Evolutionary conservation across 2,888 invertebrate species (phyloP).

Genomic region (Sphinx pinastri): DNA sequence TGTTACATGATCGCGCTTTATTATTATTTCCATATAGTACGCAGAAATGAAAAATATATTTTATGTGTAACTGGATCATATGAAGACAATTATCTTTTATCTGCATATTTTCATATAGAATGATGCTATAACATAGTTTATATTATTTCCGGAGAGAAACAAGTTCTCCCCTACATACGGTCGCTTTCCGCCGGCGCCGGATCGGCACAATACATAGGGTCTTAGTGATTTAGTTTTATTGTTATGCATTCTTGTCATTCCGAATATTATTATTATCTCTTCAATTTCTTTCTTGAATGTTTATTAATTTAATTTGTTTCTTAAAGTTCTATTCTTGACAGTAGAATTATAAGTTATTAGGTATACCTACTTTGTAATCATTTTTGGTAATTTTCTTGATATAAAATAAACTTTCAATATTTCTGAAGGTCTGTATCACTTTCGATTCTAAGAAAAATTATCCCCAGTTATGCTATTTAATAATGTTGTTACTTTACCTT

Average conservation of each 20-base stretch:
- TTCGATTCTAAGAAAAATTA: conserved; percentile 39
- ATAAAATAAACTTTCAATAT: background rate
- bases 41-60: too few species aligned
- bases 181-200: conserved; percentile 82
- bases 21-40: background rate
- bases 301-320: background rate
- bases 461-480: conserved; percentile 49
- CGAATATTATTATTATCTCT: conserved; percentile 51
- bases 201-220: conserved; percentile 72
- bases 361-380: too few species aligned
- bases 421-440: background rate
- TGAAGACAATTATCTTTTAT: background rate
- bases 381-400: too few species aligned
- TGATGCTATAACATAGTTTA: conserved; percentile 61
- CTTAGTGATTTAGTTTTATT: conserved; percentile 83
- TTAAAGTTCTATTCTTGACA: background rate
- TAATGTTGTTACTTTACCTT: conserved; percentile 54
- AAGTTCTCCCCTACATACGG: conserved; percentile 77
- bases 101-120: conserved; percentile 42
- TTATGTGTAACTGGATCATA: background rate
- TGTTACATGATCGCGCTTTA: background rate
- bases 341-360: background rate
- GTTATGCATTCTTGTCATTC: conserved; percentile 77
- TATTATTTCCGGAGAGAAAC: conserved; percentile 72
- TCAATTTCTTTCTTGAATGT: conserved; percentile 47